Evolutionary conservation across 2,113 vertebrate species (phyloP), one percentile per base, ranked within the genome.

Genomic region (Nestor notabilis): DNA sequence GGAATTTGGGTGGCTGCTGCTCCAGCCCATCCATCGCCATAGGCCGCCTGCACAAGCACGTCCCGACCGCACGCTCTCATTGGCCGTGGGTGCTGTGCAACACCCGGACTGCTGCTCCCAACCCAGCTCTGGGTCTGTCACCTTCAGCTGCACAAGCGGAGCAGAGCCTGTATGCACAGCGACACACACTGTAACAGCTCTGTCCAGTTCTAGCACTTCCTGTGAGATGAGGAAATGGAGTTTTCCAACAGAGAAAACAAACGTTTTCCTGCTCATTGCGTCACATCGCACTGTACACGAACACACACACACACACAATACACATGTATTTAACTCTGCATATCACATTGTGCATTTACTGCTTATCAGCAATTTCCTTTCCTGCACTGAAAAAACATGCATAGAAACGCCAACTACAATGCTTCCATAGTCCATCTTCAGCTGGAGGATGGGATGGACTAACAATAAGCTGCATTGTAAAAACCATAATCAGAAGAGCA

Each of bases 281-380:
- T 46, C 65, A 0, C 52, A 10, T 2, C 10, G 1, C 6, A 4
- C 13, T 2, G 7, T 4, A 15, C 47, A 3, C 24, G 35, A 13
- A 50, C 7, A 0, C 33, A 31, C 9, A 39, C 9, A 39, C 39
- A 1, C 23, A 2, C 4, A 35, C 4, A 19, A 52, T 16, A 31
- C 1, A 1, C 31, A 0, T 0, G 14, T 7, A 7, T 63, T 61
- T 15, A n/a, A 41, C 55, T 31, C n/a, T 4, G 3, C 13, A 0
- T 1, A 7, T 8, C 12, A 1, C 4, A 6, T 7, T 19, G n/a
- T 14, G 74, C 56, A 1, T 10, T 52, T 17, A 37, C 75, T 14
- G 71, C 47, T 65, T 13, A 44, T 89, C 24, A 52, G 2, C 53
- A 2, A 3, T 9, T 37, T 17, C 16, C 35, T 88, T 58, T 33